phyloP scores from a whole-genome alignment of 1,140 invertebrate genomes.

The Danaus melanippus region DNA sequence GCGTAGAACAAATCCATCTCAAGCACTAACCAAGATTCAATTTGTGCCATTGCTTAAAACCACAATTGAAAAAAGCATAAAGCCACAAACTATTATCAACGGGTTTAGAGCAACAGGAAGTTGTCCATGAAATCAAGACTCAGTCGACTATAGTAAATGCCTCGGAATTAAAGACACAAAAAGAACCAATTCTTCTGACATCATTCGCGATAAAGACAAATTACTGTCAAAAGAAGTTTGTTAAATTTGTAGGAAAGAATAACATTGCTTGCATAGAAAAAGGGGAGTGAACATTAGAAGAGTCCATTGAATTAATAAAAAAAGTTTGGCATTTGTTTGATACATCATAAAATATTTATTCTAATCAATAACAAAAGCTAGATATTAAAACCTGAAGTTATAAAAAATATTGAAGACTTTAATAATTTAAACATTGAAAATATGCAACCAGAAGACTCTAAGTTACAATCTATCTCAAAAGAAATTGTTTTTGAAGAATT shows the following conservation, averaged over 20 bases:
- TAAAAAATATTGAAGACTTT: no score
- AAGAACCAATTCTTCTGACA: slow-evolving; percentile 3
- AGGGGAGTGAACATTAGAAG: slow-evolving; percentile 11
- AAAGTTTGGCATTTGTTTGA: slow-evolving; percentile 13
- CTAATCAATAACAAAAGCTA: no score
- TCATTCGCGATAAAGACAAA: slow-evolving; percentile 1
- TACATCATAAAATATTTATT: slow-evolving; percentile 4
- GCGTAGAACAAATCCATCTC: no score
- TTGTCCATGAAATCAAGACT: slow-evolving; percentile 11
- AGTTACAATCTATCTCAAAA: slow-evolving; percentile 9
- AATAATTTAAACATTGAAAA: no score
- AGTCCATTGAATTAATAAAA: slow-evolving; percentile 7
- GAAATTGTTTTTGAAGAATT: no score
- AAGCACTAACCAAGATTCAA: no score
- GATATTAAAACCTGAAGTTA: no score
- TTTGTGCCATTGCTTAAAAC: no score
- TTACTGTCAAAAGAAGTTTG: slow-evolving; percentile 10
- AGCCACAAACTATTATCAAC: no score
- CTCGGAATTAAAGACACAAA: slow-evolving; percentile 5
- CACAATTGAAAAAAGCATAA: no score
- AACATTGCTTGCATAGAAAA: slow-evolving; percentile 8
- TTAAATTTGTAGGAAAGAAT: slow-evolving; percentile 11
- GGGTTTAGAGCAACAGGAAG: background rate
- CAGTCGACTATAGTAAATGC: slow-evolving; percentile 14
- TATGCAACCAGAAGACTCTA: slow-evolving; percentile 1